Conservation (phyloP, 2,888 invertebrate genomes). For the Tipula lateralis region DNA sequence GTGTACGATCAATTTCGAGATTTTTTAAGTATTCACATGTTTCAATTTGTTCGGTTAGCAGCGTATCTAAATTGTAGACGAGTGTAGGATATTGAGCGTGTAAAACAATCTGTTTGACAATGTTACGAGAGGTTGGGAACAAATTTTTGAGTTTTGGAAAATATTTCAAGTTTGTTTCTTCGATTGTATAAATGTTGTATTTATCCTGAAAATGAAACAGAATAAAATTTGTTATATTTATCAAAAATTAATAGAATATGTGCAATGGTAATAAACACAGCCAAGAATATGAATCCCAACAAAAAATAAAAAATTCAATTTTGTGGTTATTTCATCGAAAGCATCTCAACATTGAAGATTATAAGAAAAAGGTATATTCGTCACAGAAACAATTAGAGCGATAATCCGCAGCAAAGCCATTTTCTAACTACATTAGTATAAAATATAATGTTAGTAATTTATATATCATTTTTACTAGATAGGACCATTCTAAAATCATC, state of each 20-base stretch:
- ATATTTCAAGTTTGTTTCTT: conserved; percentile 33
- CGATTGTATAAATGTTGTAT: background rate
- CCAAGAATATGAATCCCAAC: too few species aligned
- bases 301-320: too few species aligned
- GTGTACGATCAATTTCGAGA: conserved; percentile 53
- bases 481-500: too few species aligned
- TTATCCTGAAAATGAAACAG: background rate
- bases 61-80: conserved; percentile 60
- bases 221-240: background rate
- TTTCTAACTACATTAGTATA: too few species aligned
- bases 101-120: conserved; percentile 61
- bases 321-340: too few species aligned
- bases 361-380: too few species aligned
- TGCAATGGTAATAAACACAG: too few species aligned
- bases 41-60: conserved; percentile 62
- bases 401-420: too few species aligned
- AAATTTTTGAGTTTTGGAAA: conserved; percentile 48
- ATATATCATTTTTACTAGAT: too few species aligned
- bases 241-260: background rate
- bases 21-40: conserved; percentile 63
- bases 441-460: too few species aligned
- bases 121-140: conserved; percentile 57
- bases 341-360: too few species aligned
- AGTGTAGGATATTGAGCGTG: conserved; percentile 56
- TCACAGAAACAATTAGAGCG: too few species aligned